These are phyloP conservation scores for Drosophila subsilvestris DNA, from an alignment of 2,888 invertebrate genomes.

Conservation along the genomic window DNA sequence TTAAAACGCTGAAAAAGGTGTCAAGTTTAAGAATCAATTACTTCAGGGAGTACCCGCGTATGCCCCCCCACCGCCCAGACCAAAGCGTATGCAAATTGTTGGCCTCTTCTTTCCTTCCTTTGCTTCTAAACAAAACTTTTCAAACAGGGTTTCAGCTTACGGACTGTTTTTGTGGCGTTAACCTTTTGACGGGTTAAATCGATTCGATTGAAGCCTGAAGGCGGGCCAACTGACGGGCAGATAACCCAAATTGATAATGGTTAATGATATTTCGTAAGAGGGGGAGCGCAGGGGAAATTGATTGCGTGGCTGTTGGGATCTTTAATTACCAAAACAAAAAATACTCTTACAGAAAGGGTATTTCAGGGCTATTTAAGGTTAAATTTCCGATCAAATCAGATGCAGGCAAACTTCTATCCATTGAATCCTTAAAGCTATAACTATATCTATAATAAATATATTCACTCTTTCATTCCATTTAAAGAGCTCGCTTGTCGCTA, in stretches of 20 bases:
- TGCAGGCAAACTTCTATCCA: too few species aligned
- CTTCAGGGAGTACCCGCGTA: slow-evolving; percentile 51
- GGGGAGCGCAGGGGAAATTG: too few species aligned
- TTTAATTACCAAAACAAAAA: too few species aligned
- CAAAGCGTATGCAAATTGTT: slow-evolving; percentile 29
- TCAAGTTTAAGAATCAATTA: slow-evolving; percentile 80
- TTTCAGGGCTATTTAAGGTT: too few species aligned
- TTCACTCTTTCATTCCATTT: neutral
- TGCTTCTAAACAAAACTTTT: slow-evolving; percentile 26
- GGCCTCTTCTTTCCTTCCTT: neutral
- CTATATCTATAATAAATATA: too few species aligned
- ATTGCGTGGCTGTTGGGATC: too few species aligned
- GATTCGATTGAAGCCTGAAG: neutral
- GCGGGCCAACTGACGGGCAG: neutral
- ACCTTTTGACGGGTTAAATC: slow-evolving; percentile 16
- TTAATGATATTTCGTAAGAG: neutral
- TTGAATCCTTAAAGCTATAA: too few species aligned
- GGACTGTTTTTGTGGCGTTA: neutral
- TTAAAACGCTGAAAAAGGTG: slow-evolving; percentile 53
- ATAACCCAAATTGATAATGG: slow-evolving; percentile 14
- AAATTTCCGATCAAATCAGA: too few species aligned
- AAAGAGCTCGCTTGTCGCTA: neutral
- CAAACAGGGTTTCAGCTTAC: neutral
- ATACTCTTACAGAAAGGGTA: too few species aligned
- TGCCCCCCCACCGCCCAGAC: neutral